A percentile compares a stretch with the other conserved stretches of the same genome.
phyloP scores from a whole-genome alignment of 2,113 vertebrate genomes.

The Todiramphus saurophagus region DNA sequence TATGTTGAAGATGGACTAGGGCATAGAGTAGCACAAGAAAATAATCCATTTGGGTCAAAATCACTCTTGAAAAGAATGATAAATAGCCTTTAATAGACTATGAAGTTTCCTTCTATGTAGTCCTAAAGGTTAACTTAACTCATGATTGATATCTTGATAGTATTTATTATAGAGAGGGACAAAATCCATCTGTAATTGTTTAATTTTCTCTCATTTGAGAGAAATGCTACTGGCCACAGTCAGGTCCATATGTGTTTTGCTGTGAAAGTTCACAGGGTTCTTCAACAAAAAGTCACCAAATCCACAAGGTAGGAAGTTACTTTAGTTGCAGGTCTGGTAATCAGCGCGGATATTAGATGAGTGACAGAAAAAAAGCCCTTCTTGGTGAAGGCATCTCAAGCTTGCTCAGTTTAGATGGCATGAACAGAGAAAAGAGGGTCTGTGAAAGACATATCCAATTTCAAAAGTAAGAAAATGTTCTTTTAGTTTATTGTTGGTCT shows the following conservation, averaged over 20 bases:
- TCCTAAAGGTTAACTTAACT: constrained; percentile 22
- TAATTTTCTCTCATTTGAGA: not conserved
- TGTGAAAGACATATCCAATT: not conserved
- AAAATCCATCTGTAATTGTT: not conserved
- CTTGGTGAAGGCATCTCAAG: not conserved
- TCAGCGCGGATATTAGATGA: not conserved
- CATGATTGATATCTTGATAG: not conserved
- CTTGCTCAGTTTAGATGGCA: not conserved
- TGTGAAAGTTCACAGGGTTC: not conserved
- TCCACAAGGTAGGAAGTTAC: not conserved
- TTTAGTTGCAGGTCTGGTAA: not conserved
- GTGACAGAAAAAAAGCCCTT: not conserved
- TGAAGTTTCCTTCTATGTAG: not conserved
- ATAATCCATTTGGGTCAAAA: constrained; percentile 43
- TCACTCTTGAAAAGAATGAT: constrained; percentile 2
- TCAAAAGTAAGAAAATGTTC: not conserved
- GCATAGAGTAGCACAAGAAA: constrained; percentile 23
- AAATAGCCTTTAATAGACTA: not conserved
- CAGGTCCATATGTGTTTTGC: not conserved
- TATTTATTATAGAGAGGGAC: not conserved
- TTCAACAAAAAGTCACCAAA: not conserved
- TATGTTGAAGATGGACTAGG: constrained; percentile 7
- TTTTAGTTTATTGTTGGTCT: not conserved
- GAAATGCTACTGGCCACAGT: not conserved
- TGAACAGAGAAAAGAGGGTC: not conserved